phyloP scores from a whole-genome alignment of 23 tunicate species.

The Botrylloides violaceus region DNA sequence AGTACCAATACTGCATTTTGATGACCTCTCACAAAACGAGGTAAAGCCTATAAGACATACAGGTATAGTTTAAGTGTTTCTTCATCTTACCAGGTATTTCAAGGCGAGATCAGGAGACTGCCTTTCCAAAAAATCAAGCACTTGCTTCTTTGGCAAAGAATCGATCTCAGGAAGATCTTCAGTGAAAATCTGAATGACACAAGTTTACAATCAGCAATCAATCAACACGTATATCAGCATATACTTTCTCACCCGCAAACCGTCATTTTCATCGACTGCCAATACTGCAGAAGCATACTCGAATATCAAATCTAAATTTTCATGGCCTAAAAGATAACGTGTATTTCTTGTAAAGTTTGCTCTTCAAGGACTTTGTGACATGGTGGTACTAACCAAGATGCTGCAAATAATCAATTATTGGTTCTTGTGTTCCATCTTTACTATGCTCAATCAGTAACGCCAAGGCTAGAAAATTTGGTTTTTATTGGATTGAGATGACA shows the following conservation, averaged over 20 bases:
- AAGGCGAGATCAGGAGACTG: slow-evolving; percentile 35
- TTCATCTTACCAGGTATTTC: slow-evolving; percentile 68
- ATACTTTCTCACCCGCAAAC: slow-evolving; percentile 37
- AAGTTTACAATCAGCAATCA: neutral
- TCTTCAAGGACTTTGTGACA: too few relatives aligned
- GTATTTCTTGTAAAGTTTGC: too few relatives aligned
- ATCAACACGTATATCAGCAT: too few relatives aligned
- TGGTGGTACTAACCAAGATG: slow-evolving; percentile 50
- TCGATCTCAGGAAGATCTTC: slow-evolving; percentile 75
- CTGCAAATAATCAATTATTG: slow-evolving; percentile 76
- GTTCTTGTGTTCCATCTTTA: slow-evolving; percentile 28
- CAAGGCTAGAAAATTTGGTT: slow-evolving; percentile 37
- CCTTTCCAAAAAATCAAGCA: slow-evolving; percentile 46
- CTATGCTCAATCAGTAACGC: slow-evolving; percentile 17
- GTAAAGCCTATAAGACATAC: too few relatives aligned
- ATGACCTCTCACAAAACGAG: too few relatives aligned
- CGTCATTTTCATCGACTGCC: slow-evolving; percentile 37
- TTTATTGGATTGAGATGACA: neutral
- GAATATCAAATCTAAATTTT: slow-evolving; percentile 51
- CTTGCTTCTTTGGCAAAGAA: slow-evolving; percentile 44
- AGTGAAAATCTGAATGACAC: slow-evolving; percentile 58
- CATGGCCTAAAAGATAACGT: slow-evolving; percentile 22
- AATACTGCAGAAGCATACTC: slow-evolving; percentile 47
- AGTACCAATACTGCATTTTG: too few relatives aligned
- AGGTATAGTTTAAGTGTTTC: too few relatives aligned